Base-by-base conservation (phyloP, 2,888 invertebrate genomes). In the Oxycera nigricornis region DNA sequence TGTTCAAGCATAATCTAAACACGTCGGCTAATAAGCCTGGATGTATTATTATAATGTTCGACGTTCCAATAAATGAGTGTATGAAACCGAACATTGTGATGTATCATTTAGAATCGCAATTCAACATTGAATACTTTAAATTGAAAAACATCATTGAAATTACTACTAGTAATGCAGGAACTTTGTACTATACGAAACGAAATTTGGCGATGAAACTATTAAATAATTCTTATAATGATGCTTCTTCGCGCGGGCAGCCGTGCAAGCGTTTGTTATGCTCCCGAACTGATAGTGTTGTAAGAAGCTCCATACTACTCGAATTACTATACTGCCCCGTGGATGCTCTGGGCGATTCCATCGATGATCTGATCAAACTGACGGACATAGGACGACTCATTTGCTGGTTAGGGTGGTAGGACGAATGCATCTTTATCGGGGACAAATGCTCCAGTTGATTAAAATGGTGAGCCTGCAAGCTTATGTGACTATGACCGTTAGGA, bases 211-310 rank as follows among this genome's bases (percentile, higher is more conserved):
- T n/a, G n/a, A n/a, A n/a, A n/a, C n/a, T n/a, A n/a, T n/a, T n/a
- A n/a, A n/a, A n/a, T n/a, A n/a, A n/a, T n/a, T n/a, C n/a, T n/a
- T n/a, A n/a, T n/a, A n/a, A n/a, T n/a, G n/a, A n/a, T n/a, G n/a
- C 94, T 83, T 95, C 94, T 82, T 97, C 97, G 72, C 96, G 90
- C 0, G 96, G 94, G 82, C 92, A 94, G 41, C 97, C 97, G 83
- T 97, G 97, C 61, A 97, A 88, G 31, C 94, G 89, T 86, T 97
- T 96, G 86, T 98, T 98, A 59, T 97, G 89, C 83, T 97, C 97
- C 70, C 97, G 90, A 28, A 97, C 97, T 41, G 96, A 92, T 73
- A 97, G 88, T 22, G 92, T 91, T 88, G 96, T 95, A 74, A 97
- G 89, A 79, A 94, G 88, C 75, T 96, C 94, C 57, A 82, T 83